Evolutionary conservation across 2,797 vertebrate species (phyloP).

Genomic region (Borostomias antarcticus): DNA sequence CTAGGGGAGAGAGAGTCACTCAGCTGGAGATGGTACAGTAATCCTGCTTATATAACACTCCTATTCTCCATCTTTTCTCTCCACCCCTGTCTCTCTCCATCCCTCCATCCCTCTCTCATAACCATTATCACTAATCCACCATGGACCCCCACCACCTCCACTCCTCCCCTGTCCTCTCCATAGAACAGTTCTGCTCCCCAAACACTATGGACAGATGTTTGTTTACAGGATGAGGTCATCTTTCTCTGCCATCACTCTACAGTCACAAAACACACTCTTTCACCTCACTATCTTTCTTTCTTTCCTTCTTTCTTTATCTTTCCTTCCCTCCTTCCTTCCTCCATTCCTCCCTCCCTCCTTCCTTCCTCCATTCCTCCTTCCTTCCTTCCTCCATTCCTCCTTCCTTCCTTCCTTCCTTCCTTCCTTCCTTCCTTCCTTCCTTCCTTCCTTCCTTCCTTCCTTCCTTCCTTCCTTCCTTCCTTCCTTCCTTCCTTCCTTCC

Average conservation of each 20-base stretch:
- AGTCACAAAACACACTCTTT: no score
- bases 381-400: conserved; percentile 21
- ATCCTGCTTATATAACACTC: conserved; percentile 74
- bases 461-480: not conserved
- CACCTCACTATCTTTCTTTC: not conserved
- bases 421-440: not conserved
- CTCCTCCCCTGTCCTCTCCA: conserved; percentile 23
- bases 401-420: no score
- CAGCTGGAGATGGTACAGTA: conserved; percentile 65
- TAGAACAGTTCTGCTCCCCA: not conserved
- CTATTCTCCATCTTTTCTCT: conserved; percentile 44
- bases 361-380: conserved; percentile 34
- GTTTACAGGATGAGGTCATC: not conserved
- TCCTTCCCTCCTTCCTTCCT: no score
- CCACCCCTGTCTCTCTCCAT: conserved; percentile 33
- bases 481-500: not conserved
- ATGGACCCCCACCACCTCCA: conserved; percentile 38
- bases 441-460: not conserved
- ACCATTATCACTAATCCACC: conserved; percentile 64
- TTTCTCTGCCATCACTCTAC: not conserved
- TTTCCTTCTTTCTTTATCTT: not conserved
- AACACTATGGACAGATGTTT: not conserved
- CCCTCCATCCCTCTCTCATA: conserved; percentile 36
- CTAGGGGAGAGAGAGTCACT: conserved; percentile 52
- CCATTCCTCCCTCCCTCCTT: not conserved